Percentiles rank a stretch among this genome's conserved stretches.
phyloP scores from a whole-genome alignment of 2,113 vertebrate genomes.

The Aspidoscelis tigris region DNA sequence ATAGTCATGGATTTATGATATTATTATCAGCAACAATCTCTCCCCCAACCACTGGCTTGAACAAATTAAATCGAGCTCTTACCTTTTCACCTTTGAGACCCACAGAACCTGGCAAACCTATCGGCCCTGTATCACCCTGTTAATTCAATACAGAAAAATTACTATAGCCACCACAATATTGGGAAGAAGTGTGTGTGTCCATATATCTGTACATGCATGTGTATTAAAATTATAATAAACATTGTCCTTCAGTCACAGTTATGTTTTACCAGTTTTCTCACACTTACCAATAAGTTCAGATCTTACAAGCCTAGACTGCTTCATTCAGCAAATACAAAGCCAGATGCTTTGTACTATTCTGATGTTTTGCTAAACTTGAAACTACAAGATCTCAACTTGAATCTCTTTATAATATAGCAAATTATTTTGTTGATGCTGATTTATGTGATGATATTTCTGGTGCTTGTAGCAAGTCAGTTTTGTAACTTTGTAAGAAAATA shows the following conservation, averaged over 20 bases:
- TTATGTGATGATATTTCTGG: too few species aligned
- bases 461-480: too few species aligned
- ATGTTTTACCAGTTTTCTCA: not conserved
- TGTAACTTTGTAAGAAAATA: constrained; percentile 35
- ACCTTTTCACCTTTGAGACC: constrained; percentile 87
- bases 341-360: too few species aligned
- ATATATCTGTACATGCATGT: too few species aligned
- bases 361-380: too few species aligned
- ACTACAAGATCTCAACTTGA: too few species aligned
- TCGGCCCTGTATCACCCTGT: constrained; percentile 86
- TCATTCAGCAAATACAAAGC: not conserved
- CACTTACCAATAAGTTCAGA: not conserved
- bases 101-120: constrained; percentile 80
- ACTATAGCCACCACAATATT: not conserved
- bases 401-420: too few species aligned
- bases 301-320: not conserved
- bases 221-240: too few species aligned
- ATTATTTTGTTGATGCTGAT: too few species aligned
- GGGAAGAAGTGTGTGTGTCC: not conserved
- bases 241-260: not conserved
- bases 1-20: not conserved
- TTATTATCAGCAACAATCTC: too few species aligned
- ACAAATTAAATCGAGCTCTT: constrained; percentile 52
- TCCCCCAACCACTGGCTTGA: not conserved
- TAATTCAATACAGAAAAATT: constrained; percentile 39